A percentile compares a stretch with the other conserved stretches of the same genome.
Evolutionary conservation across 2,888 invertebrate genomes (phyloP).

Genomic region (Calameuta filiformis): DNA sequence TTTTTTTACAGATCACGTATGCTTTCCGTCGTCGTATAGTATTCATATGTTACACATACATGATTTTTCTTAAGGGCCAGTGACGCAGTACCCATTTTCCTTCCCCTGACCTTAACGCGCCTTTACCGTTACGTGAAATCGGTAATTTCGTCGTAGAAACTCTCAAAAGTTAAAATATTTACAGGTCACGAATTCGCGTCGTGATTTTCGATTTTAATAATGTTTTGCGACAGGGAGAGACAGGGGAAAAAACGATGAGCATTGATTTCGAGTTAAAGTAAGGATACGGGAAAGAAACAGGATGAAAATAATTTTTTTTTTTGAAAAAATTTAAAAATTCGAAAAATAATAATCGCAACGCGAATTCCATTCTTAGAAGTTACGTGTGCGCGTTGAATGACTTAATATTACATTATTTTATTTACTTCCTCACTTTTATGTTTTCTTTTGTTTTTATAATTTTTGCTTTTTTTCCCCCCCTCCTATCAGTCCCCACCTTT

Average conservation of each 20-base stretch:
- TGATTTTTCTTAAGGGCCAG: neutral
- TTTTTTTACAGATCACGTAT: neutral
- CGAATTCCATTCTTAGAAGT: neutral
- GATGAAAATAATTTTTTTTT: too few species aligned
- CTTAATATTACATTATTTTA: slow-evolving; percentile 44
- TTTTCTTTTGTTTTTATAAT: slow-evolving; percentile 6
- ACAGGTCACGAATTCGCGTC: neutral
- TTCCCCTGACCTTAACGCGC: too few species aligned
- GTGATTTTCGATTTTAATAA: neutral
- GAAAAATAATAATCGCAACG: neutral
- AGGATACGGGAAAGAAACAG: neutral
- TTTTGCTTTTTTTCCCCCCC: neutral
- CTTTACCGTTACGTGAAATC: too few species aligned
- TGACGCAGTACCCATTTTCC: neutral
- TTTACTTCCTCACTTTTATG: slow-evolving; percentile 26
- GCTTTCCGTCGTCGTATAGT: neutral
- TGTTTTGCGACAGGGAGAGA: neutral
- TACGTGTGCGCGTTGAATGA: slow-evolving; percentile 56
- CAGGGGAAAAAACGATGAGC: neutral
- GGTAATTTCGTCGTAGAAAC: neutral
- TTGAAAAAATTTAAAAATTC: too few species aligned
- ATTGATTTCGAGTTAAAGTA: neutral
- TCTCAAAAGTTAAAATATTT: neutral
- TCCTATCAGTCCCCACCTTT: neutral
- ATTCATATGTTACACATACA: neutral